phyloP scores from a whole-genome alignment of 2,888 invertebrate species.

The Chydorus sphaericus region DNA sequence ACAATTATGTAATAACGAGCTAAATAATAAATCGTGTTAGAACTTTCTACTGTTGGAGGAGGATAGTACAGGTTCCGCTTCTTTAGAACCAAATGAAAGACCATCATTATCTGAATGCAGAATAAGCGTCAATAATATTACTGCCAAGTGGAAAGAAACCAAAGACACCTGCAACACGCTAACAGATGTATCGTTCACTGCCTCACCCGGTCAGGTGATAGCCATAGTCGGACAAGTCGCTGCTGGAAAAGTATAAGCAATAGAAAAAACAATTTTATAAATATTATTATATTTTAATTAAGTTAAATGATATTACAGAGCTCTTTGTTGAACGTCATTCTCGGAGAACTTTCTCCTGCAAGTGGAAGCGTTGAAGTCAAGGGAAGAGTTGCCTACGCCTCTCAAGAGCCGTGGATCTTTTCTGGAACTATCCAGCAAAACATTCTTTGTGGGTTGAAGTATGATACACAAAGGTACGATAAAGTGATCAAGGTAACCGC shows the following conservation, averaged over 20 bases:
- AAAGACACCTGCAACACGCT: slow-evolving; percentile 1
- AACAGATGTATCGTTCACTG: slow-evolving; percentile 4
- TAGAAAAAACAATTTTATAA: too few species aligned
- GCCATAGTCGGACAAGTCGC: slow-evolving; percentile 63
- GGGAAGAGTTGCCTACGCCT: slow-evolving; percentile 31
- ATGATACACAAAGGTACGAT: slow-evolving; percentile 31
- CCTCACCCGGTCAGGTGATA: slow-evolving; percentile 29
- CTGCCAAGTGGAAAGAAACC: slow-evolving; percentile 10
- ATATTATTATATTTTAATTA: neutral
- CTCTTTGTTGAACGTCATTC: slow-evolving; percentile 25
- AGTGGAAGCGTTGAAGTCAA: slow-evolving; percentile 27
- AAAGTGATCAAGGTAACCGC: slow-evolving; percentile 24
- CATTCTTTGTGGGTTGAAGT: slow-evolving; percentile 68
- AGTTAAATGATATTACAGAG: slow-evolving; percentile 17
- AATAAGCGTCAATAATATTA: slow-evolving; percentile 5
- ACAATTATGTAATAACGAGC: neutral
- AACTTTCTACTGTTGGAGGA: slow-evolving; percentile 18
- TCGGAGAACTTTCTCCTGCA: slow-evolving; percentile 32
- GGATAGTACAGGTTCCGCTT: neutral
- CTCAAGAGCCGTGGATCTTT: slow-evolving; percentile 65
- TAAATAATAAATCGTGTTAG: too few species aligned
- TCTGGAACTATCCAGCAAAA: slow-evolving; percentile 72
- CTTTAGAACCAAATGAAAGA: neutral
- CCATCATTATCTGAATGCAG: neutral
- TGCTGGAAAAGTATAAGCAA: slow-evolving; percentile 58